Evolutionary conservation across 2,888 invertebrate species (phyloP).

Genomic region (Agrochola lychnidis): DNA sequence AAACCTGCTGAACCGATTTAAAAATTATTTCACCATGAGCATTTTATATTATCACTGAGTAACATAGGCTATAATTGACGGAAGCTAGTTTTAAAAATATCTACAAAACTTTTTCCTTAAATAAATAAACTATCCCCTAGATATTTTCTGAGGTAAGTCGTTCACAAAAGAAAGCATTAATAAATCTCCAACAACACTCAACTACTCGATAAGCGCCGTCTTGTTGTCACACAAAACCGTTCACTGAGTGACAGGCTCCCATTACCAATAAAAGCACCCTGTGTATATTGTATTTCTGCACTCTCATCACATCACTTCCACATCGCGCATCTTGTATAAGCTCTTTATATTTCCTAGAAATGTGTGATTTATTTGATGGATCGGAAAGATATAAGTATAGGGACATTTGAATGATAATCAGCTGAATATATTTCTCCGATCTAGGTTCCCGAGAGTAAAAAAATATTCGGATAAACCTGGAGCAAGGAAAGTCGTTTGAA

Average conservation of each 20-base stretch:
- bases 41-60: no score
- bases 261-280: slow-evolving; percentile 51
- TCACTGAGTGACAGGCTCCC: slow-evolving; percentile 42
- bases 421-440: slow-evolving; percentile 28
- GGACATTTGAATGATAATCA: slow-evolving; percentile 45
- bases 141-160: not conserved
- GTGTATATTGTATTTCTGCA: slow-evolving; percentile 48
- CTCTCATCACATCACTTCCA: slow-evolving; percentile 52
- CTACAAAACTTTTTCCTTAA: not conserved
- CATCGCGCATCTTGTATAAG: slow-evolving; percentile 31
- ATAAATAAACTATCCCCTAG: not conserved
- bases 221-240: slow-evolving; percentile 37
- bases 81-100: not conserved
- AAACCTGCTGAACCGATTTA: no score
- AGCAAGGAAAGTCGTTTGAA: slow-evolving; percentile 26
- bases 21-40: no score
- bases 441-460: slow-evolving; percentile 6
- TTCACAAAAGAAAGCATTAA: slow-evolving; percentile 27
- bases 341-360: slow-evolving; percentile 24
- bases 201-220: slow-evolving; percentile 22
- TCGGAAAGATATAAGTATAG: slow-evolving; percentile 12
- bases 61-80: no score
- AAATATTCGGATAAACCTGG: slow-evolving; percentile 7
- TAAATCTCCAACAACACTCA: slow-evolving; percentile 27
- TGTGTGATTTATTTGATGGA: slow-evolving; percentile 35